Conservation (phyloP, 2,113 vertebrate species). For the Pseudopipra pipra region DNA sequence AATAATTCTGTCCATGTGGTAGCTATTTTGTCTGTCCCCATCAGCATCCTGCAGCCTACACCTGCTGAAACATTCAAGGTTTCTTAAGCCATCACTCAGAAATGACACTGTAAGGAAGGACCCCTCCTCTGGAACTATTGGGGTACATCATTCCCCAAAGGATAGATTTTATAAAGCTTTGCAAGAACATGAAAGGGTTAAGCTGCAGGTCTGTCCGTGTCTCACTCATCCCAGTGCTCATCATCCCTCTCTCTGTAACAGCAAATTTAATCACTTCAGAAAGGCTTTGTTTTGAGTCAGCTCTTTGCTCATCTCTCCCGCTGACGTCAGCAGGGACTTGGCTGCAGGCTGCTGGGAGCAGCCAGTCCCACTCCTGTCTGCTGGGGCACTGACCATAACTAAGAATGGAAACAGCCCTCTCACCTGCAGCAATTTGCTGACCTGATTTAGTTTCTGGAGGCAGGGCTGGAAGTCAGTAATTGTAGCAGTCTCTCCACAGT, state of each 20-base stretch:
- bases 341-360: neutral
- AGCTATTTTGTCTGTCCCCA: neutral
- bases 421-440: neutral
- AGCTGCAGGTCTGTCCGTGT: neutral
- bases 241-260: neutral
- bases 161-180: neutral
- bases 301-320: neutral
- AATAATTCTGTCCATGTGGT: neutral
- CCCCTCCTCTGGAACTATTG: neutral
- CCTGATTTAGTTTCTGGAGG: neutral
- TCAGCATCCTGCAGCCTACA: neutral
- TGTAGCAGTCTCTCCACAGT: accelerated
- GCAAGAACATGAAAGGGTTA: neutral
- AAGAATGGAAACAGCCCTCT: neutral
- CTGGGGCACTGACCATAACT: neutral
- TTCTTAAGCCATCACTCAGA: neutral
- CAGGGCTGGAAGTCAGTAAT: neutral
- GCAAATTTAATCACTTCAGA: neutral
- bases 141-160: neutral
- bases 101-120: too few relatives aligned
- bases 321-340: neutral
- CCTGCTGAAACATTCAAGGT: neutral
- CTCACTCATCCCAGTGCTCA: neutral
- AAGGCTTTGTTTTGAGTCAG: neutral
- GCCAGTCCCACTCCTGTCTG: neutral